A percentile compares a stretch with the other conserved stretches of the same genome.
phyloP scores from a whole-genome alignment of 2,113 vertebrate genomes.

The Saccopteryx leptura region DNA sequence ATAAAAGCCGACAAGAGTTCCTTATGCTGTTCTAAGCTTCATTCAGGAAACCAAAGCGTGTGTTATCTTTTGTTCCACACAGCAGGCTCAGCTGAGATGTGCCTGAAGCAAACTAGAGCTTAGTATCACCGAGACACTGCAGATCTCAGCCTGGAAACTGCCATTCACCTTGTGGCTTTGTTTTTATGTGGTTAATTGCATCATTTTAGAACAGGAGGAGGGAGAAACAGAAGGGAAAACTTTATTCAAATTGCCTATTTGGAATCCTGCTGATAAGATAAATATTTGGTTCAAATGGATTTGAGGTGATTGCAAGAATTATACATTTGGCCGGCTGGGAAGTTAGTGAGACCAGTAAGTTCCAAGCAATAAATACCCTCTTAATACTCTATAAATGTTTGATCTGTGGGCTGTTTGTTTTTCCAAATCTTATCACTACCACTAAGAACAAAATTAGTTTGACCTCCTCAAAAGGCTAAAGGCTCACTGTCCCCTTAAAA shows the following conservation, averaged over 20 bases:
- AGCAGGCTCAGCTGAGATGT: background rate
- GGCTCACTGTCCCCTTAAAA: constrained; percentile 34
- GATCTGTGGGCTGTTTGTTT: constrained; percentile 43
- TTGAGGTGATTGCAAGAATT: constrained; percentile 47
- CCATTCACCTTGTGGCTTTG: background rate
- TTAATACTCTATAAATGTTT: constrained; percentile 68
- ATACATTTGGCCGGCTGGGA: constrained; percentile 16
- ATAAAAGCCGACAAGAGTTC: constrained; percentile 20
- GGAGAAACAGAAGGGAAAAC: background rate
- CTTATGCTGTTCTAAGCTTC: background rate
- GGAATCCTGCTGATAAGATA: constrained; percentile 21
- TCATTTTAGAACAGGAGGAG: constrained; percentile 52
- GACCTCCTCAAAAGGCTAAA: constrained; percentile 64
- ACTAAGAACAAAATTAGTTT: constrained; percentile 73
- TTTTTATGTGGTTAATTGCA: constrained; percentile 34
- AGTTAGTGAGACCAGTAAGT: constrained; percentile 29
- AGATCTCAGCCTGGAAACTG: background rate
- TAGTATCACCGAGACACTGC: background rate
- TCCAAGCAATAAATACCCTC: constrained; percentile 26
- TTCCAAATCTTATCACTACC: constrained; percentile 62
- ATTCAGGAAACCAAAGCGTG: background rate
- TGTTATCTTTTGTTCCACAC: background rate
- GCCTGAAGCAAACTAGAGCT: constrained; percentile 3
- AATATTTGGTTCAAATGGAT: constrained; percentile 59
- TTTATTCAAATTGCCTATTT: constrained; percentile 39